Percentiles rank a stretch among this genome's conserved stretches.
These are phyloP conservation scores for Agriopis marginaria DNA, from an alignment of 2,888 invertebrate genomes.

Conservation along the genomic window DNA sequence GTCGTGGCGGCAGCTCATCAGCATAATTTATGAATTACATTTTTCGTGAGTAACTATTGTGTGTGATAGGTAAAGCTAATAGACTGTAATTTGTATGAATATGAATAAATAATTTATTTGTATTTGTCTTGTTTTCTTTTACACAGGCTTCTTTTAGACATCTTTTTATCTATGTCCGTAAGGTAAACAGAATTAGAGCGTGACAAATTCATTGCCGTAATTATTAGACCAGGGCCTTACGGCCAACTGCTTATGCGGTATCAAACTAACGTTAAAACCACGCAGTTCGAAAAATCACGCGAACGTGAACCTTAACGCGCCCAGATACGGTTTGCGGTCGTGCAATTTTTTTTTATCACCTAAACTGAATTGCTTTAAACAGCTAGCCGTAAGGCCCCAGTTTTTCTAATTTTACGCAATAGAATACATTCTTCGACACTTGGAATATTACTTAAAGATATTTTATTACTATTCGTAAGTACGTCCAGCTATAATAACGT, in stretches of 20 bases:
- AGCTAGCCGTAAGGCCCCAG: no score
- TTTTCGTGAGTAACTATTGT: constrained; percentile 41
- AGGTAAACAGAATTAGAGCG: background rate
- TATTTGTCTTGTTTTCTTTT: constrained; percentile 53
- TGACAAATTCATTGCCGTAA: background rate
- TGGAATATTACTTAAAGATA: no score
- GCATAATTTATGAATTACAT: constrained; percentile 10
- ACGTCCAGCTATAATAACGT: background rate
- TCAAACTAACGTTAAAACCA: no score
- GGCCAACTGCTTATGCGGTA: no score
- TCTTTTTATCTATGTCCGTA: background rate
- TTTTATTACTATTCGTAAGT: background rate
- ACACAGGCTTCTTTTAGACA: background rate
- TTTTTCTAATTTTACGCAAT: background rate
- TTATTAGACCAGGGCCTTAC: no score
- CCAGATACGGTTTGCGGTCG: no score
- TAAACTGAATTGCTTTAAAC: no score
- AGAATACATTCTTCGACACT: background rate
- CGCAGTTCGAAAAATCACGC: no score
- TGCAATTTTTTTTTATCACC: no score
- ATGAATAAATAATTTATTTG: constrained; percentile 67
- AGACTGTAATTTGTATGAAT: constrained; percentile 73
- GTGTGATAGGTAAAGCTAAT: constrained; percentile 62
- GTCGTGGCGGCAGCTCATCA: constrained; percentile 9
- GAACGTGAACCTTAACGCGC: no score